A percentile compares a stretch with the other conserved stretches of the same genome.
These are phyloP conservation scores for Delphinus delphis DNA, from an alignment of 2,113 vertebrate species.

Conservation along the genomic window DNA sequence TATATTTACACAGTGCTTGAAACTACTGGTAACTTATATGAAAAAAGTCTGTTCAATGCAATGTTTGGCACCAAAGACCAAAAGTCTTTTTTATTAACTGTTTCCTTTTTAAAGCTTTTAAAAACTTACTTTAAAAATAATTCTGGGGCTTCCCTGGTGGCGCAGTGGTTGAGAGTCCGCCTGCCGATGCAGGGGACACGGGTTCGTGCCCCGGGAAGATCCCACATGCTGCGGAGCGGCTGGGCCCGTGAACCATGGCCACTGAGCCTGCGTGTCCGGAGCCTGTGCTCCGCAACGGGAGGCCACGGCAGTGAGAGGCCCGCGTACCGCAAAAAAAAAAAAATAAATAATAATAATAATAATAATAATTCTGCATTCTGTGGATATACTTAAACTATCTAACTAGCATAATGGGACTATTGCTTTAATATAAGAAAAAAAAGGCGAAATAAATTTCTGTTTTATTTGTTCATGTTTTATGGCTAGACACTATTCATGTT, in stretches of 20 bases:
- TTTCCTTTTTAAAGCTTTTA: slow-evolving; percentile 11
- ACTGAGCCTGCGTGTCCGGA: too few relatives aligned
- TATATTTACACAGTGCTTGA: not conserved
- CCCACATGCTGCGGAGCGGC: too few relatives aligned
- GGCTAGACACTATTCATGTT: not conserved
- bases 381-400: not conserved
- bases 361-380: not conserved
- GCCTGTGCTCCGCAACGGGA: too few relatives aligned
- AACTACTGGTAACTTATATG: not conserved
- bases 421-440: not conserved
- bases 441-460: not conserved
- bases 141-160: not conserved
- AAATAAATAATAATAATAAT: too few relatives aligned
- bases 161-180: too few relatives aligned
- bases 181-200: too few relatives aligned
- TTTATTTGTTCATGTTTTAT: slow-evolving; percentile 31
- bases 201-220: too few relatives aligned
- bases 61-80: not conserved
- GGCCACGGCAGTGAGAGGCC: too few relatives aligned
- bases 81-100: not conserved
- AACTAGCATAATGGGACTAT: not conserved
- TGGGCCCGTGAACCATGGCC: too few relatives aligned
- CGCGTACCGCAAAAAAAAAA: too few relatives aligned
- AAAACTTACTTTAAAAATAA: not conserved
- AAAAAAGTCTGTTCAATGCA: not conserved